Evolutionary conservation across 2,797 vertebrate genomes (phyloP).

Genomic region (Etheostoma perlongum): DNA sequence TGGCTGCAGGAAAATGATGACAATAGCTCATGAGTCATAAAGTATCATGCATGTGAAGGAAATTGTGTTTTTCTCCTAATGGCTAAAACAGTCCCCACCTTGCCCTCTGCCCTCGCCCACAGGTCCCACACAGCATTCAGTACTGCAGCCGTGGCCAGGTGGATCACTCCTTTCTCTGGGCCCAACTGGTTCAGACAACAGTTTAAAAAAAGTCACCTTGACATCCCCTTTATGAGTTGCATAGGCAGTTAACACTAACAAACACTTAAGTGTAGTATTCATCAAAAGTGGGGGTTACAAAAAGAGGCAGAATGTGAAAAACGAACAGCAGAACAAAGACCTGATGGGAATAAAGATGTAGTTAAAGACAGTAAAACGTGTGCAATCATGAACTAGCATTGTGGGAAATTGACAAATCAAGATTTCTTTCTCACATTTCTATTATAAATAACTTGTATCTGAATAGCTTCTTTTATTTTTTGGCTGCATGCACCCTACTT

Average conservation of each 20-base stretch:
- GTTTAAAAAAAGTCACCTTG: neutral
- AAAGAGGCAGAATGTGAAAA: neutral
- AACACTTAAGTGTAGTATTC: no score
- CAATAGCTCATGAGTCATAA: slow-evolving; percentile 23
- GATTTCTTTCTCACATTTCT: no score
- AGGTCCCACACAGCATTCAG: slow-evolving; percentile 90
- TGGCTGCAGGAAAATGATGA: slow-evolving; percentile 72
- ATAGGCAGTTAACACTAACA: neutral
- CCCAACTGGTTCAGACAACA: slow-evolving; percentile 76
- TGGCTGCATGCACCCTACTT: neutral
- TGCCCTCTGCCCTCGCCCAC: slow-evolving; percentile 86
- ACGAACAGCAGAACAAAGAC: neutral
- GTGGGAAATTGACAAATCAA: neutral
- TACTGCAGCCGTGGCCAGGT: slow-evolving; percentile 84
- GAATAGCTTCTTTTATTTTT: neutral
- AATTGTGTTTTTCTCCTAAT: neutral
- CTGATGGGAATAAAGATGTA: neutral
- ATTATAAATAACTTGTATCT: neutral
- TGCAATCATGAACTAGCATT: neutral
- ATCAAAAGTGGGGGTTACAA: no score
- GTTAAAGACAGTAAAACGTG: neutral
- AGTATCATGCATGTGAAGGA: neutral
- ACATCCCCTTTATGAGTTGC: neutral
- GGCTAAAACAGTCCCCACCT: slow-evolving; percentile 69
- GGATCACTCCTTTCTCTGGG: slow-evolving; percentile 88